A percentile compares a stretch with the other conserved stretches of the same genome.
Conservation (phyloP, 2,888 invertebrate genomes). For the Macropis europaea region DNA sequence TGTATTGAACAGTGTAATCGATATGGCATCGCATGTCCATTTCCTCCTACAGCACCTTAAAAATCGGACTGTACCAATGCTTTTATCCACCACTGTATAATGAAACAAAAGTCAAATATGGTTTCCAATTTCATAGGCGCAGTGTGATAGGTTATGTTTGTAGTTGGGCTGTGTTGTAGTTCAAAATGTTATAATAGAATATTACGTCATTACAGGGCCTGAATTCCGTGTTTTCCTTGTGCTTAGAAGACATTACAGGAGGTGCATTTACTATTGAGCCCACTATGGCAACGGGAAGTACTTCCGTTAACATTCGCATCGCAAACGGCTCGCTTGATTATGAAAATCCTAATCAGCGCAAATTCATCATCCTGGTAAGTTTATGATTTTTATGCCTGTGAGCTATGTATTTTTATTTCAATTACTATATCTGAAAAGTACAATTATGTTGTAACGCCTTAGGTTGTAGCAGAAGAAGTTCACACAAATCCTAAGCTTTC, state of each 20-base stretch:
- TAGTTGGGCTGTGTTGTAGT: neutral
- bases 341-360: conserved; percentile 94
- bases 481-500: conserved; percentile 88
- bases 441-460: conserved; percentile 1
- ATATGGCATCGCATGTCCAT: too few species aligned
- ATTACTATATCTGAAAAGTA: neutral
- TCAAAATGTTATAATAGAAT: neutral
- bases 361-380: conserved; percentile 91
- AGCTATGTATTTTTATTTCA: neutral
- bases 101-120: too few species aligned
- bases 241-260: conserved; percentile 87
- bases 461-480: conserved; percentile 92
- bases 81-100: too few species aligned
- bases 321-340: conserved; percentile 91
- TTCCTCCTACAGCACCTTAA: too few species aligned
- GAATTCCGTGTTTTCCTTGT: conserved; percentile 90
- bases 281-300: conserved; percentile 88
- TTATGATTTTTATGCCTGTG: neutral
- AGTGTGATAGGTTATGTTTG: neutral
- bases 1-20: too few species aligned
- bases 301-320: conserved; percentile 90
- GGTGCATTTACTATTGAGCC: conserved; percentile 93
- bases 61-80: too few species aligned
- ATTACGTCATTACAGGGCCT: conserved; percentile 83
- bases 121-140: neutral